Percentiles rank a stretch among this genome's conserved stretches.
phyloP scores from a whole-genome alignment of 2,888 invertebrate species.

The Phaedon cochleariae region DNA sequence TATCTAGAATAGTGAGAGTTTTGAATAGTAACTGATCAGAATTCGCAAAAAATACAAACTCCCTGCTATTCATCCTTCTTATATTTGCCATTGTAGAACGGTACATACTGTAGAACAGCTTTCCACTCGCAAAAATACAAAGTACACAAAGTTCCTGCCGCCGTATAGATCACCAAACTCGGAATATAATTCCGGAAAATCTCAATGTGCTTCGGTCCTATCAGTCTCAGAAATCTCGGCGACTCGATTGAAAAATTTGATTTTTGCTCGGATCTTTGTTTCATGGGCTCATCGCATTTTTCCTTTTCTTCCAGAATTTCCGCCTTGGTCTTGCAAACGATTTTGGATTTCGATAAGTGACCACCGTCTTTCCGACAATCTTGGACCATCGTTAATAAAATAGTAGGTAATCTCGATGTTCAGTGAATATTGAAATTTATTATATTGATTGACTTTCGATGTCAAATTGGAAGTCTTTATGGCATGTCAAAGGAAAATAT shows the following conservation, averaged over 20 bases:
- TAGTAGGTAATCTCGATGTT: too few relatives aligned
- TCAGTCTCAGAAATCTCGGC: background rate
- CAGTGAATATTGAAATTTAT: too few relatives aligned
- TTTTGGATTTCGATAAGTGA: constrained; percentile 23
- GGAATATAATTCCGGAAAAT: background rate
- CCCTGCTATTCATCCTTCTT: constrained; percentile 62
- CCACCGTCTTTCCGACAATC: constrained; percentile 8
- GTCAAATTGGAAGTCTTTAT: background rate
- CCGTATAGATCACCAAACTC: constrained; percentile 1
- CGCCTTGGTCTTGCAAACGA: constrained; percentile 13
- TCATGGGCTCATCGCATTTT: background rate
- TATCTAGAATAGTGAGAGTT: too few relatives aligned
- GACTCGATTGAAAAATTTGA: background rate
- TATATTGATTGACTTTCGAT: background rate
- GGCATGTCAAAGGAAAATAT: too few relatives aligned
- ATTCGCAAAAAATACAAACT: too few relatives aligned
- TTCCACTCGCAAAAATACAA: constrained; percentile 83
- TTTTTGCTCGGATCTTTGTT: background rate
- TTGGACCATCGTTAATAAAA: background rate
- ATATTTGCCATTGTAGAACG: constrained; percentile 80
- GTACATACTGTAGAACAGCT: constrained; percentile 74
- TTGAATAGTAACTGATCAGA: too few relatives aligned
- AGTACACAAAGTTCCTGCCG: constrained; percentile 21
- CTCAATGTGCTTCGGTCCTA: constrained; percentile 5
- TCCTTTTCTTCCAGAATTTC: background rate